Conservation (phyloP, 2,888 invertebrate genomes). For the Netelia fuscicornis region DNA sequence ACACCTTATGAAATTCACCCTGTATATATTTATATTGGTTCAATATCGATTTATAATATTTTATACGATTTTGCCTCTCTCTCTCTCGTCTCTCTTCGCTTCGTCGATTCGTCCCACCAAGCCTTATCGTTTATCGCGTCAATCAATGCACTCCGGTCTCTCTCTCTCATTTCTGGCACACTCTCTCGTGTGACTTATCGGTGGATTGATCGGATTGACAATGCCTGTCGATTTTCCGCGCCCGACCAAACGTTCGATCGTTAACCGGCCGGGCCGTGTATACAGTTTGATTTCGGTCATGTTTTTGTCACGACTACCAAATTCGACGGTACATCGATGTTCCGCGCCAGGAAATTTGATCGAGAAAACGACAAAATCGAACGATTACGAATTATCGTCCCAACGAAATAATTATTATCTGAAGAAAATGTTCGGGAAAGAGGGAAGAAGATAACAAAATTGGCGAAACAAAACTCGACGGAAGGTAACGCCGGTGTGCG, state of each 20-base stretch:
- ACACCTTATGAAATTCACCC: too few relatives aligned
- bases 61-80: slow-evolving; percentile 19
- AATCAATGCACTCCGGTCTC: slow-evolving; percentile 72
- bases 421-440: too few relatives aligned
- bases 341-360: background rate
- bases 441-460: background rate
- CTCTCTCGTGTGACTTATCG: slow-evolving; percentile 76
- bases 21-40: background rate
- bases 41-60: background rate
- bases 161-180: slow-evolving; percentile 65
- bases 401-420: too few relatives aligned
- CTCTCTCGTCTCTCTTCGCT: slow-evolving; percentile 21
- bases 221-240: slow-evolving; percentile 79
- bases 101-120: slow-evolving; percentile 73
- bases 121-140: slow-evolving; percentile 78
- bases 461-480: background rate
- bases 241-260: slow-evolving; percentile 70
- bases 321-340: slow-evolving; percentile 15
- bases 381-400: background rate
- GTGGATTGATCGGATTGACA: slow-evolving; percentile 80
- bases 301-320: slow-evolving; percentile 25
- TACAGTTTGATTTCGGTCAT: slow-evolving; percentile 33
- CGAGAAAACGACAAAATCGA: background rate
- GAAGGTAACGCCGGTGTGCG: background rate
- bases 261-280: slow-evolving; percentile 35